Evolutionary conservation across 1,140 invertebrate genomes (phyloP).

Genomic region (Philotrypesis tridentata): DNA sequence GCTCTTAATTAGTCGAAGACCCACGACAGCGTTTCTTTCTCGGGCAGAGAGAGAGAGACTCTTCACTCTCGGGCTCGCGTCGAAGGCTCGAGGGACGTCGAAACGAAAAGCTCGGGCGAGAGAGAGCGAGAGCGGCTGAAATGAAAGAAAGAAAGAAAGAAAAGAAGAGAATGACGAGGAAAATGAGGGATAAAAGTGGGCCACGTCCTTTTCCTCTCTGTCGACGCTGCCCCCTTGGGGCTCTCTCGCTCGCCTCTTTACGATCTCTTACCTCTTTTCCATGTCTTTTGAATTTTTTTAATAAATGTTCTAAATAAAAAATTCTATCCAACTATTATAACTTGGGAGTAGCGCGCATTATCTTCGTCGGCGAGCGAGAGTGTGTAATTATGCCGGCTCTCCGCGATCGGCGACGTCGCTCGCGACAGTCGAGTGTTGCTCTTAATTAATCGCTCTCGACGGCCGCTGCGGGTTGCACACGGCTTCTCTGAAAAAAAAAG

Average conservation of each 20-base stretch:
- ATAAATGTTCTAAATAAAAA: conserved; percentile 43
- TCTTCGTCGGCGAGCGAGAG: no score
- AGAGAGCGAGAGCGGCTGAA: no score
- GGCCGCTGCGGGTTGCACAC: background rate
- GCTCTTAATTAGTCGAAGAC: conserved; percentile 41
- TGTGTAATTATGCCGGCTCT: no score
- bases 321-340: background rate
- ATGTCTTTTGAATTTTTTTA: conserved; percentile 37
- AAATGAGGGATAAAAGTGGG: conserved; percentile 37
- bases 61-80: background rate
- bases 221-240: background rate
- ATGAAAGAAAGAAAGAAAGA: conserved; percentile 8
- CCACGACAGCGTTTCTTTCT: background rate
- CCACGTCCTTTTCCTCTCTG: conserved; percentile 37
- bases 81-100: conserved; percentile 22
- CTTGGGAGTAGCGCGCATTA: no score
- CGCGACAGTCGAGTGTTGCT: conserved; percentile 5
- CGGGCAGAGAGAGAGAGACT: no score
- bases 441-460: background rate
- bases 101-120: conserved; percentile 18
- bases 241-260: background rate
- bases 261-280: background rate
- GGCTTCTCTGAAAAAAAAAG: background rate
- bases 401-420: no score
- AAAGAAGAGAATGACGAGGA: conserved; percentile 25